Evolutionary conservation across 2,888 invertebrate species (phyloP), one percentile per base, ranked within the genome.

Genomic region (Hyles lineata): DNA sequence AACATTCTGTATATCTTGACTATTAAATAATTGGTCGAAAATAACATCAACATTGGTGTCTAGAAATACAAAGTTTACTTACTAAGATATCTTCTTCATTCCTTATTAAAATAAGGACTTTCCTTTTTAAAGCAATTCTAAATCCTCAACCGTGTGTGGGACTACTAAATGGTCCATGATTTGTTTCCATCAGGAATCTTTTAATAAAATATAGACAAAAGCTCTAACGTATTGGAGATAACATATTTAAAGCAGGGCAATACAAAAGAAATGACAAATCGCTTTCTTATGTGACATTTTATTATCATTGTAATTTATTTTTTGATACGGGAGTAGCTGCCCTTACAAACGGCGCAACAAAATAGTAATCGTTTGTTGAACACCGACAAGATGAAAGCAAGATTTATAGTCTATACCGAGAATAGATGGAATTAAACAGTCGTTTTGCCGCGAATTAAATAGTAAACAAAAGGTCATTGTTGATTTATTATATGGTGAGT

Each of bases 401-500:
- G 72, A 72, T 72, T 72, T 73, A 73, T 73, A n/a, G 55, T 55
- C 19, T 32, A 62, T 73, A 35, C 73, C 61, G 62, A 70, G 59
- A 73, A 73, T 73, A 73, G 70, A 73, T 23, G 23, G 70, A 70
- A 73, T 70, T 70, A 70, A 72, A 72, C 52, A 62, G 58, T 71
- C 50, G 67, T 67, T 67, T 67, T 67, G 67, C 50, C 17, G 43
- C 67, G 67, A 50, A 67, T 50, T 67, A 67, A 67, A 67, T 50
- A 9, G 32, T 35, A 62, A 35, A 50, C 67, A 50, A 50, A 63
- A 50, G 67, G 63, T 63, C 5, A 21, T 23, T 50, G 11, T 50
- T 67, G 67, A 43, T 67, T 63, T 63, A 63, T 63, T 6, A 67
- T 25, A 23, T 23, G 17, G 6, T 17, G 17, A 25, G 23, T 17